Evolutionary conservation across 2,888 invertebrate species (phyloP), one percentile per base, ranked within the genome.

Genomic region (Cephus rjabovi): DNA sequence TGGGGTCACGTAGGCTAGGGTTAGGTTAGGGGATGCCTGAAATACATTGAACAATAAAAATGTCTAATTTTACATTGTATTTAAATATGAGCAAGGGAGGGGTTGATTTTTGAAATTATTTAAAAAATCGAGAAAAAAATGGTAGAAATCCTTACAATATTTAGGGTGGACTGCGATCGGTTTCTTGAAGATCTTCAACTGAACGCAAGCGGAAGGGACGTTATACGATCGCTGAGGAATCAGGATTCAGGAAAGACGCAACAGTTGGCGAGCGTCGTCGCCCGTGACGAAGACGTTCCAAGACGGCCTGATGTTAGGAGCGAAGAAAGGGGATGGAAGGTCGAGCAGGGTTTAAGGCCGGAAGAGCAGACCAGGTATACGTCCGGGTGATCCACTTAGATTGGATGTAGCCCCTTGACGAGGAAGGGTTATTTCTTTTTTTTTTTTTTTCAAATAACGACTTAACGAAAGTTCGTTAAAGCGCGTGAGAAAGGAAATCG

Each of bases 241-340:
- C 56, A 81, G 80, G 75, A 74, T 75, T 75, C 69, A 31, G 69
- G 73, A 78, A 85, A 85, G 82, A 84, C 82, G 88, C 87, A 89
- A 88, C 89, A 89, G 89, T 88, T 89, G 89, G 87, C 78, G 83
- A 79, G 81, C 79, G 86, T 83, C 76, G 12, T 83, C 80, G 69
- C 83, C 86, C 88, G 85, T 89, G 80, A 84, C 87, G 83, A 87
- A 88, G 89, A 87, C 84, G 86, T 85, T 89, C 82, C 23, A 76
- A 56, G 71, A 56, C 35, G 73, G 40, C n/a, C 34, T 30, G 69
- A 34, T n/a, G 37, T 33, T 40, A 31, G 73, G 40, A 68, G 71
- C n/a, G 73, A 74, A 74, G 30, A 33, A 15, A 30, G 37, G 33
- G 74, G 35, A 31, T 74, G 74, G 30, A 74, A 68, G 23, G 15